These are phyloP conservation scores for Psilopsiagon aymara DNA, from an alignment of 2,113 vertebrate species.

Conservation along the genomic window DNA sequence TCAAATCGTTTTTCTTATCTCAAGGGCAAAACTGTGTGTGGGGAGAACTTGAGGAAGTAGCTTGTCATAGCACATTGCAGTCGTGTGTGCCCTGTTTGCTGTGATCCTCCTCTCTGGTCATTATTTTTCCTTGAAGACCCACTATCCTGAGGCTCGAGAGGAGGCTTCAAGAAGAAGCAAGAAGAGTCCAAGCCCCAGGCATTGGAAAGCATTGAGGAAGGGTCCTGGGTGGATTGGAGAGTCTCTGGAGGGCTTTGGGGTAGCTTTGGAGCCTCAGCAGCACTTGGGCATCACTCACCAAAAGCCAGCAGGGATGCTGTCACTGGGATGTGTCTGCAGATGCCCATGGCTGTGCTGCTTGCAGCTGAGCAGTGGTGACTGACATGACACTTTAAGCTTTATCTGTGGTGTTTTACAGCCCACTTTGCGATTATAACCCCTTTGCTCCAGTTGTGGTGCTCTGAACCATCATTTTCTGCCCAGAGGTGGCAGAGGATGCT, in stretches of 20 bases:
- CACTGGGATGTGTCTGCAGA: neutral
- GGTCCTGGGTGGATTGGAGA: neutral
- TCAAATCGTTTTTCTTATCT: constrained; percentile 24
- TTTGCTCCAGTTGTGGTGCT: neutral
- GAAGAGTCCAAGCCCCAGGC: neutral
- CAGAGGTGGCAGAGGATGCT: neutral
- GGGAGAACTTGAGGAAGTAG: constrained; percentile 8
- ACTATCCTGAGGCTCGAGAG: neutral
- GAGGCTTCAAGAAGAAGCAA: neutral
- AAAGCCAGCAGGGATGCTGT: neutral
- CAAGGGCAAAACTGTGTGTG: neutral
- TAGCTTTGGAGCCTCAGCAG: neutral
- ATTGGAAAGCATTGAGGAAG: neutral
- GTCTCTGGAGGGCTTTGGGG: neutral
- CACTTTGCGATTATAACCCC: neutral
- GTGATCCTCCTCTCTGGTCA: neutral
- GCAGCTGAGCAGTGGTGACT: neutral
- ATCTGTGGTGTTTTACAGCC: neutral
- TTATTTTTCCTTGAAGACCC: neutral
- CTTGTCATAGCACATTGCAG: neutral
- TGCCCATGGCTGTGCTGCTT: neutral
- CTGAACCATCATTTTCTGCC: neutral
- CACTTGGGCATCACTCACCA: neutral
- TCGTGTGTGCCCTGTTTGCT: neutral
- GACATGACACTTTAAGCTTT: neutral